Percentiles rank a stretch among this genome's conserved stretches.
These are phyloP conservation scores for Nyleta sp. DNA, from an alignment of 2,888 invertebrate species.

Conservation along the genomic window DNA sequence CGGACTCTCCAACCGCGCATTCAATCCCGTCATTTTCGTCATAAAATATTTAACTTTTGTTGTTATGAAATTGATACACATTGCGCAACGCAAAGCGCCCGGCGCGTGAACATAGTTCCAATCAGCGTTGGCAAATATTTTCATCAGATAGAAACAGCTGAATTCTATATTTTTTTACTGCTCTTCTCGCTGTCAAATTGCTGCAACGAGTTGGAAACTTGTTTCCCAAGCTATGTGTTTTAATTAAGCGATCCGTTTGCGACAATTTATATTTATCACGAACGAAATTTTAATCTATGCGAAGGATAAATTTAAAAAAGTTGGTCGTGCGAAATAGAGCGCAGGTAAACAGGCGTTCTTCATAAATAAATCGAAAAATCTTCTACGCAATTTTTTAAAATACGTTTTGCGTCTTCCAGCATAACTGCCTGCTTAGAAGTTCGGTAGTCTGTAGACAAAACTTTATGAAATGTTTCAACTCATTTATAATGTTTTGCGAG, in stretches of 20 bases:
- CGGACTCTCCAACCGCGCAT: slow-evolving; percentile 4
- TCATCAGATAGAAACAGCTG: slow-evolving; percentile 7
- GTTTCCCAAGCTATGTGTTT: neutral
- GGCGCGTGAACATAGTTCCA: slow-evolving; percentile 10
- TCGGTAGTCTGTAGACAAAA: no score
- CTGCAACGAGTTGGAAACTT: neutral
- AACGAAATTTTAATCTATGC: neutral
- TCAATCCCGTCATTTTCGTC: slow-evolving; percentile 35
- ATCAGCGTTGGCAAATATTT: slow-evolving; percentile 27
- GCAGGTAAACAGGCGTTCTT: no score
- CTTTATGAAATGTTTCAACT: no score
- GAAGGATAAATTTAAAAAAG: no score
- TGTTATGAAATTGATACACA: slow-evolving; percentile 20
- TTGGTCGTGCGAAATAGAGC: no score
- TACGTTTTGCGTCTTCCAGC: no score
- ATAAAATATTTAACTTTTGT: slow-evolving; percentile 29
- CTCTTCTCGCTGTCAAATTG: neutral
- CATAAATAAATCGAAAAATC: no score
- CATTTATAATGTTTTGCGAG: no score
- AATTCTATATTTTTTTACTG: neutral
- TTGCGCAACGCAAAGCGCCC: neutral
- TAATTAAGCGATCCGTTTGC: slow-evolving; percentile 1
- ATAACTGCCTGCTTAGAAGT: no score
- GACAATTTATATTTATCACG: slow-evolving; percentile 1
- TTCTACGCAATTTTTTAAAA: no score